These are phyloP conservation scores for Corticium candelabrum DNA, from an alignment of 37 sponge, comb jelly and placozoan species.

Conservation along the genomic window DNA sequence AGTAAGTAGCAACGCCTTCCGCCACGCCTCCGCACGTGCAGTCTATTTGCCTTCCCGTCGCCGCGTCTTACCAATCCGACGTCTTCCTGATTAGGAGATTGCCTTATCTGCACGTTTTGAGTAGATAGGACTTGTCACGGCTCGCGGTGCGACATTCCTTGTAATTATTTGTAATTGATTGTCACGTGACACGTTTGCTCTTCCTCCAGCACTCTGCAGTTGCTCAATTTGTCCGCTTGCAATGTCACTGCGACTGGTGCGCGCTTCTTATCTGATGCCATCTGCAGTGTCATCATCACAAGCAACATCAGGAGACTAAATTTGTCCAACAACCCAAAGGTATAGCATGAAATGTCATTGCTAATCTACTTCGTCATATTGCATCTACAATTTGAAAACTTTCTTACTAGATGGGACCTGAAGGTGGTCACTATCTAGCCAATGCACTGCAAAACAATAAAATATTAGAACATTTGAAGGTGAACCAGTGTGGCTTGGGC, in stretches of 20 bases:
- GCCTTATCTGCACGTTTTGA: no score
- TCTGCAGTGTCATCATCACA: constrained; percentile 40
- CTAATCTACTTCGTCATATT: not conserved
- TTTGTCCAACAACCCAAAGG: constrained; percentile 47
- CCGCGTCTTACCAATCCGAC: no score
- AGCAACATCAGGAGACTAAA: constrained; percentile 58
- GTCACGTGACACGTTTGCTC: not conserved
- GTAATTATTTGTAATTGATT: not conserved
- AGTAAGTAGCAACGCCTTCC: no score
- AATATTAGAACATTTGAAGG: constrained; percentile 45
- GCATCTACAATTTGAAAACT: not conserved
- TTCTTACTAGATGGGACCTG: constrained; percentile 40
- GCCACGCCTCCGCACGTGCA: not conserved
- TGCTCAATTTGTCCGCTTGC: constrained; percentile 42
- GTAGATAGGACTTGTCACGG: no score
- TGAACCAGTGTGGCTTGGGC: constrained; percentile 58
- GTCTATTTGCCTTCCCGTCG: not conserved
- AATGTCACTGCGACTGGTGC: constrained; percentile 17
- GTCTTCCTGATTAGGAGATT: no score
- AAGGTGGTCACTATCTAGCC: constrained; percentile 42
- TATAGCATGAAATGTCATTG: constrained; percentile 1
- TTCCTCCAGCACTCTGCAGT: constrained; percentile 38
- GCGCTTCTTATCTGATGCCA: constrained; percentile 40
- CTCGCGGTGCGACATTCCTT: not conserved
- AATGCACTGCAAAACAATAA: constrained; percentile 47